phyloP scores from a whole-genome alignment of 2,888 invertebrate genomes.

The Helobdella robusta region DNA sequence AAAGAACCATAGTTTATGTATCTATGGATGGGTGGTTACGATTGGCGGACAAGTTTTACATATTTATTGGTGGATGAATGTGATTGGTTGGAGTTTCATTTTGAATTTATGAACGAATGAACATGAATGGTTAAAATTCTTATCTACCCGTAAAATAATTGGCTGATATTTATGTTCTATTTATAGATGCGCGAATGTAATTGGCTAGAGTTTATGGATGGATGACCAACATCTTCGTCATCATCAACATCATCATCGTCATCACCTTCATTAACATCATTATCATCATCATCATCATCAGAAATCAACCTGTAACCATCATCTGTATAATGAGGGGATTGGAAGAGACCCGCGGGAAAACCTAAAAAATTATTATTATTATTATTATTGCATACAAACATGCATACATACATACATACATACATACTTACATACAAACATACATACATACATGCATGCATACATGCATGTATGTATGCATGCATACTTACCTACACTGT shows the following conservation, averaged over 20 bases:
- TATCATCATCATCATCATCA: too few species aligned
- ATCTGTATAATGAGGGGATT: slow-evolving; percentile 20
- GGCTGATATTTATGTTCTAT: neutral
- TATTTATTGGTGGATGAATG: too few species aligned
- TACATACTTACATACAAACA: neutral
- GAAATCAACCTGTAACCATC: slow-evolving; percentile 15
- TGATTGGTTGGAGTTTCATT: too few species aligned
- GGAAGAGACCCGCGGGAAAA: slow-evolving; percentile 23
- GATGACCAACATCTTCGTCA: too few species aligned
- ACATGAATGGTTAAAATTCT: neutral
- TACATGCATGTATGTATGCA: neutral
- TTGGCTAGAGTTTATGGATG: too few species aligned
- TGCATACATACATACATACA: neutral
- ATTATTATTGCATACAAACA: neutral
- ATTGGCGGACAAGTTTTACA: neutral
- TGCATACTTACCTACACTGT: slow-evolving; percentile 22
- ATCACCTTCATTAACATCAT: neutral
- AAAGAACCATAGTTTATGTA: slow-evolving; percentile 32
- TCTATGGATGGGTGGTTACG: slow-evolving; percentile 12
- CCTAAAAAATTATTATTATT: neutral
- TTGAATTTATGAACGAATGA: neutral
- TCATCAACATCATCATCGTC: neutral
- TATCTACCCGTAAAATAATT: neutral
- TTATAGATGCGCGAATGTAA: too few species aligned
- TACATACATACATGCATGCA: neutral